Conservation (phyloP, 2,797 vertebrate species). For the Chiloscyllium punctatum region DNA sequence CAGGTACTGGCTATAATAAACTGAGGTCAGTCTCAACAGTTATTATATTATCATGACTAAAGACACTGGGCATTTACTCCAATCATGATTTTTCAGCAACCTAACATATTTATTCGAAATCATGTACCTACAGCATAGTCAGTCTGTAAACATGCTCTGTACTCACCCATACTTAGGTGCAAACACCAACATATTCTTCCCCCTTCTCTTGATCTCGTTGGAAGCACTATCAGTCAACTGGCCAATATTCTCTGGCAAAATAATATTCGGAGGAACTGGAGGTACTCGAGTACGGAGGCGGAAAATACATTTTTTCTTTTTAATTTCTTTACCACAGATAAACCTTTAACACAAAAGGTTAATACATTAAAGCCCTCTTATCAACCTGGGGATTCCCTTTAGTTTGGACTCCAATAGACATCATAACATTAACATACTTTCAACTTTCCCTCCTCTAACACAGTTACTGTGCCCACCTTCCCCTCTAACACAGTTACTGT, state of each 20-base stretch:
- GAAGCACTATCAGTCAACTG: conserved; percentile 49
- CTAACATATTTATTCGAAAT: background rate
- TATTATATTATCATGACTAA: background rate
- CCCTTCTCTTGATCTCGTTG: conserved; percentile 62
- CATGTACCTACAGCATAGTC: background rate
- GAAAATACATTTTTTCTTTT: conserved; percentile 95
- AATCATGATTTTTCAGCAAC: background rate
- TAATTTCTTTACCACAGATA: conserved; percentile 90
- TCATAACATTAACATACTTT: background rate
- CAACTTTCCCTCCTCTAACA: no score
- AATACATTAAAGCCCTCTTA: background rate
- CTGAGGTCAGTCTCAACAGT: background rate
- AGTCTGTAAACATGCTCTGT: background rate
- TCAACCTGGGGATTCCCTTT: background rate
- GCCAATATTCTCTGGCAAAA: conserved; percentile 72
- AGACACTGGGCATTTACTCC: background rate
- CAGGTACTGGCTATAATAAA: background rate
- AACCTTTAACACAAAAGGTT: conserved; percentile 62
- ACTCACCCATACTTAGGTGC: conserved; percentile 58
- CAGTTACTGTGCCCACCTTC: no score
- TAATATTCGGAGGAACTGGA: conserved; percentile 78
- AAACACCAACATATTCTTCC: conserved; percentile 47
- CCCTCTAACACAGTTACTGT: no score
- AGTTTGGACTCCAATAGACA: background rate
- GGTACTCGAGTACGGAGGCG: conserved; percentile 86